Base-by-base conservation (phyloP, 1,140 invertebrate genomes). In the Neuroterus valhalla region DNA sequence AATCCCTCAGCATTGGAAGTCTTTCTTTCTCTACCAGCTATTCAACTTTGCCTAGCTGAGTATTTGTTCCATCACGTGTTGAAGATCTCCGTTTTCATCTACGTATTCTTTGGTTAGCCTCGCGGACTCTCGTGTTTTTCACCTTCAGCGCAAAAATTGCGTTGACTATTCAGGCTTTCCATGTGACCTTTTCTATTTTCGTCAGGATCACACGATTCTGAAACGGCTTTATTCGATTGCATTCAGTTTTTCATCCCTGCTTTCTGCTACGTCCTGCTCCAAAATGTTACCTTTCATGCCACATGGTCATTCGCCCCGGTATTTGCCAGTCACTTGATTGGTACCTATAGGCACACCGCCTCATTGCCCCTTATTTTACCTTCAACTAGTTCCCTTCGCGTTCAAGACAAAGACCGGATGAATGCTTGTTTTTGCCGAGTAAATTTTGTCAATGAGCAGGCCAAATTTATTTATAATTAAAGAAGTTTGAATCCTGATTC, bases 21-120 rank as follows among this genome's bases (percentile, higher is more conserved):
- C 46, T 44, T 55, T 14, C 52, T 66, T 26, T 42, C 15, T 38
- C 31, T 26, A 14, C 14, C 62, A 21, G 11, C 46, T n/a, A 14
- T 17, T 44, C 15, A 66, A 45, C 5, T 38, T 66, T 14, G n/a
- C n/a, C 5, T 4, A 15, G 23, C 2, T 23, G 14, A 31, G 31
- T 12, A 17, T 55, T 15, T 23, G 15, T 38, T 62, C 14, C 3
- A 15, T 62, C 31, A 5, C 14, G 2, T 3, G 26, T 14, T 38
- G 10, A 66, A 67, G 55, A 14, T 42, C 71, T 31, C 46, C 48
- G 62, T 23, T 48, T 23, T 26, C 42, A 4, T 19, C 43, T 72
- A 23, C n/a, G 71, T 48, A 78, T 78, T 83, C 77, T 75, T 84
- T 84, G 84, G 84, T 84, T 84, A 84, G 74, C 75, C 78, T 46